A percentile compares a stretch with the other conserved stretches of the same genome.
Conservation (phyloP, 2,797 vertebrate genomes). For the Gephyroberyx darwinii region DNA sequence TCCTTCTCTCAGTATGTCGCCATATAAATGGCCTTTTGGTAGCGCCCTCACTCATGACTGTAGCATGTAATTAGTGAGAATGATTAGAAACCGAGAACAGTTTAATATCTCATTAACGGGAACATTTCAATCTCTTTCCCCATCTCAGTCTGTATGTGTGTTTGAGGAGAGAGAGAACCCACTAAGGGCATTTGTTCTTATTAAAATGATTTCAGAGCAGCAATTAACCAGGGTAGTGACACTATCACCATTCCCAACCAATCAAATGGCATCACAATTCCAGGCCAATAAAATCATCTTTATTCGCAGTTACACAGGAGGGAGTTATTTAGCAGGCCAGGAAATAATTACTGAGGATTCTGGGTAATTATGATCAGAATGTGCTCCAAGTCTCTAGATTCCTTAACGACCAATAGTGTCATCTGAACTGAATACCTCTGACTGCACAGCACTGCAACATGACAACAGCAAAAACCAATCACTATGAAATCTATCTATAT, state of each 20-base stretch:
- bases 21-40: constrained; percentile 47
- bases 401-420: constrained; percentile 39
- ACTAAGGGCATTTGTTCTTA: constrained; percentile 68
- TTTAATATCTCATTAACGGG: constrained; percentile 69
- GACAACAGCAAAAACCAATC: neutral
- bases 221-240: constrained; percentile 68
- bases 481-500: neutral
- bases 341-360: constrained; percentile 67
- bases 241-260: constrained; percentile 52
- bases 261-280: constrained; percentile 59
- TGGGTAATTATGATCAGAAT: constrained; percentile 63
- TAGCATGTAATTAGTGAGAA: constrained; percentile 63
- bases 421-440: neutral
- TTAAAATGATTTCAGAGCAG: constrained; percentile 70
- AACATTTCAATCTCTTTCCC: constrained; percentile 53
- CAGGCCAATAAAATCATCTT: constrained; percentile 63
- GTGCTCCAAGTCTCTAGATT: constrained; percentile 42
- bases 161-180: constrained; percentile 27
- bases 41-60: constrained; percentile 42
- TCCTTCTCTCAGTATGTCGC: constrained; percentile 7
- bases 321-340: constrained; percentile 60
- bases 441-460: neutral
- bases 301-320: constrained; percentile 64
- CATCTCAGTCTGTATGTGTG: constrained; percentile 7
- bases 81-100: constrained; percentile 64